These are phyloP conservation scores for Casuarius casuarius DNA, from an alignment of 2,113 vertebrate genomes.

Conservation along the genomic window DNA sequence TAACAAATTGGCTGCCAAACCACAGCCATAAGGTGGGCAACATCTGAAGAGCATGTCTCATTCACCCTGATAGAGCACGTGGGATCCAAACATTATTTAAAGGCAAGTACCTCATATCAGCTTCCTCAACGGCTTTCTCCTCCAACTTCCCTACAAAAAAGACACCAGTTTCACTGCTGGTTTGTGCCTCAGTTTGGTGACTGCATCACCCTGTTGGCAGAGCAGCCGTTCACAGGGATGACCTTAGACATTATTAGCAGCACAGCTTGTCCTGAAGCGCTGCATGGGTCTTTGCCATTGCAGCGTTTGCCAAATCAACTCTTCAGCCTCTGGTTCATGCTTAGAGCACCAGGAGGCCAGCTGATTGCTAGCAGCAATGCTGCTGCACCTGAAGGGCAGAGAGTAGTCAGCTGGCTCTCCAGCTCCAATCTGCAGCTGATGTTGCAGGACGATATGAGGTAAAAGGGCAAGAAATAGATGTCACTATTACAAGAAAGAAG, in stretches of 20 bases:
- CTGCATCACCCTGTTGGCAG: rapidly evolving
- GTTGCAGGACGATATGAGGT: not conserved
- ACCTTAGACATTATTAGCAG: not conserved
- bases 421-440: not conserved
- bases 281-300: rapidly evolving
- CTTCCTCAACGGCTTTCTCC: not conserved
- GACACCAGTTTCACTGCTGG: rapidly evolving
- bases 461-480: not conserved
- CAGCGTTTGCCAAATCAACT: not conserved
- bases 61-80: not conserved
- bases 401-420: not conserved
- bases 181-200: not conserved
- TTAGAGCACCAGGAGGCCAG: rapidly evolving
- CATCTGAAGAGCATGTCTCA: not conserved
- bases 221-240: not conserved
- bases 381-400: not conserved
- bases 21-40: not conserved
- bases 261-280: rapidly evolving
- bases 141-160: no score
- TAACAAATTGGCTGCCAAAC: not conserved
- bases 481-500: no score
- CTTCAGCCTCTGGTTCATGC: no score
- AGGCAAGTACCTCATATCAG: rapidly evolving
- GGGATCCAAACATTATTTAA: not conserved
- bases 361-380: rapidly evolving